Percentiles rank a stretch among this genome's conserved stretches.
These are phyloP conservation scores for Typhlomys cinereus DNA, from an alignment of 2,113 vertebrate species.

Conservation along the genomic window DNA sequence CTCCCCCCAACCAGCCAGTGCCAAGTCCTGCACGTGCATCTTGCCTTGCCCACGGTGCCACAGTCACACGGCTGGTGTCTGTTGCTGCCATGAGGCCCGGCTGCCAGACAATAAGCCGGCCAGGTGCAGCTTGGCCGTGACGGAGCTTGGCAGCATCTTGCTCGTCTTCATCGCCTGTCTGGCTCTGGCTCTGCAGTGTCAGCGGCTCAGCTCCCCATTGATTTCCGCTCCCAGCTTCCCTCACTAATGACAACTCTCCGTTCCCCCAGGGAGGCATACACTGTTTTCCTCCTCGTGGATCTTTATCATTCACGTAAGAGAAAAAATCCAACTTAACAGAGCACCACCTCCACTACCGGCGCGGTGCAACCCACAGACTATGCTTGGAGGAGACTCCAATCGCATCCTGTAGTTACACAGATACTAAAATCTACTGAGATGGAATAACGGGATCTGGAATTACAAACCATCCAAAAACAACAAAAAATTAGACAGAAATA, in stretches of 20 bases:
- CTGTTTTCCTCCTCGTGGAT: not conserved
- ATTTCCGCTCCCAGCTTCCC: not conserved
- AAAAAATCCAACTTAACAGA: not conserved
- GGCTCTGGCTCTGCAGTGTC: not conserved
- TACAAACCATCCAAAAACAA: conserved; percentile 13
- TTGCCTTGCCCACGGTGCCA: conserved; percentile 18
- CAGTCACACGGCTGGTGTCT: not conserved
- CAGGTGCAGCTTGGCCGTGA: conserved; percentile 68
- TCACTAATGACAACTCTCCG: conserved; percentile 13
- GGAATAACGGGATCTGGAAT: not conserved
- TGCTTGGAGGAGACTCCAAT: not conserved
- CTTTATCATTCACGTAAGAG: not conserved
- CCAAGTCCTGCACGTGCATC: not conserved
- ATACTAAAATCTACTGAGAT: conserved; percentile 17
- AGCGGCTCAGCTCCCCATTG: not conserved
- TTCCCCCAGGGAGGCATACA: not conserved
- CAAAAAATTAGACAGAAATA: not conserved
- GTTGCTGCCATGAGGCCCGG: conserved; percentile 33
- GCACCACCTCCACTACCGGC: not conserved
- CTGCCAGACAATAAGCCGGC: conserved; percentile 1
- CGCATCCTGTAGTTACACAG: not conserved
- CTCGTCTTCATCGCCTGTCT: conserved; percentile 62
- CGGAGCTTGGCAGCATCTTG: conserved; percentile 48
- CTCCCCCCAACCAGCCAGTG: not conserved
- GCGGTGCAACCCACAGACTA: not conserved